phyloP scores from a whole-genome alignment of 2,888 invertebrate genomes.

The Athalia circularis region DNA sequence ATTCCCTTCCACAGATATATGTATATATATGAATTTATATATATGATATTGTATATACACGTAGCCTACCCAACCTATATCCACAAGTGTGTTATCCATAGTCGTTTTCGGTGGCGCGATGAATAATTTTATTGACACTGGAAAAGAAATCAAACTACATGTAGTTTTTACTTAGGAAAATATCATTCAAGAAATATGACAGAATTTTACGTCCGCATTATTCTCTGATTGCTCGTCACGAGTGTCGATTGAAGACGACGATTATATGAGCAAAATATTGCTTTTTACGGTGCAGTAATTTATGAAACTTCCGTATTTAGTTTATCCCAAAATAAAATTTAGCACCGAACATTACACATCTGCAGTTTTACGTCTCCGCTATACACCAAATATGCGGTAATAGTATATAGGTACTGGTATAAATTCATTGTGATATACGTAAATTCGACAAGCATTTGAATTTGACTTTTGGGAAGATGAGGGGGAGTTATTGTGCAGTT shows the following conservation, averaged over 20 bases:
- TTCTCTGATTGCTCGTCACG: not conserved
- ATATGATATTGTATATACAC: no score
- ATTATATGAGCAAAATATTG: no score
- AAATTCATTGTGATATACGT: conserved; percentile 15
- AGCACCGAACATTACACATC: not conserved
- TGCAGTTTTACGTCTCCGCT: conserved; percentile 6
- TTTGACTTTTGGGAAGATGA: not conserved
- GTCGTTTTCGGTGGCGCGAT: not conserved
- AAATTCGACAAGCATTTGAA: conserved; percentile 27
- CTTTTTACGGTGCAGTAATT: no score
- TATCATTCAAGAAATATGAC: no score
- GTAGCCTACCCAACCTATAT: no score
- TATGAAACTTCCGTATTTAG: no score
- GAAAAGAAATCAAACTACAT: not conserved
- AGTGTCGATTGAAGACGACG: no score
- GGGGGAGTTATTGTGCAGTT: not conserved
- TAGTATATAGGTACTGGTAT: no score
- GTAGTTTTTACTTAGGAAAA: no score
- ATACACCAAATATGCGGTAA: not conserved
- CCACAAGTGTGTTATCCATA: no score
- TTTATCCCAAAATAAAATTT: no score
- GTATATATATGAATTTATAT: conserved; percentile 11
- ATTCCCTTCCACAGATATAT: conserved; percentile 5
- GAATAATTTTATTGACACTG: not conserved
- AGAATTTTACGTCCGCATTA: no score